Evolutionary conservation across 2,888 invertebrate species (phyloP), one percentile per base, ranked within the genome.

Genomic region (Melangyna quadrimaculata): DNA sequence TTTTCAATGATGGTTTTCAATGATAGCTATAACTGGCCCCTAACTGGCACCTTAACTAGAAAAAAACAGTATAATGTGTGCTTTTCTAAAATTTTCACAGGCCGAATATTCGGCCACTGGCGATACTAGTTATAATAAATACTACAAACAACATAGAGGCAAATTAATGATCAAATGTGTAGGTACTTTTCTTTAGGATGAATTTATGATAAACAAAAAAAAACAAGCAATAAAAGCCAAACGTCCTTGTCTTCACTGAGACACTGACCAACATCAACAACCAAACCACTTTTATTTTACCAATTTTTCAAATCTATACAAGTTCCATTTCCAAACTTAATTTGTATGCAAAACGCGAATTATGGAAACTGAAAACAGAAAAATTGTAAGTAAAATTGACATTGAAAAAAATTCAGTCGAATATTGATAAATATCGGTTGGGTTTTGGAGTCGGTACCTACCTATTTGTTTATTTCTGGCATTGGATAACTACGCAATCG

Each of bases 371-470:
- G 32, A 48, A 27, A 35, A 32, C 72, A 43, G 32, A 48, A 27
- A 35, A 29, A 35, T 53, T 48, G 43, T 53, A 45, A 59, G 27
- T 27, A 61, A 61, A 78, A 72, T 43, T 82, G 78, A 82, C 82
- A 82, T 82, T 82, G 82, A 81, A 82, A 78, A 63, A 14, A n/a
- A n/a, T n/a, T n/a, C n/a, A n/a, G 29, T 37, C 53, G 22, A 70
- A 22, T 40, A 29, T 17, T 65, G 45, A 45, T 6, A 27, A 1
- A 9, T 45, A 43, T 67, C 9, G 17, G 22, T 24, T 45, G 19
- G 45, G 19, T 48, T n/a, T 19, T 14, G 14, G 14, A 67, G 22
- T 29, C 27, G 27, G 35, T 22, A n/a, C n/a, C n/a, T n/a, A n/a
- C 61, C 37, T 71, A 67, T 69, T 82, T 63, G 78, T 32, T 69